phyloP scores from a whole-genome alignment of 2,888 invertebrate species.

The Cybosia mesomella region DNA sequence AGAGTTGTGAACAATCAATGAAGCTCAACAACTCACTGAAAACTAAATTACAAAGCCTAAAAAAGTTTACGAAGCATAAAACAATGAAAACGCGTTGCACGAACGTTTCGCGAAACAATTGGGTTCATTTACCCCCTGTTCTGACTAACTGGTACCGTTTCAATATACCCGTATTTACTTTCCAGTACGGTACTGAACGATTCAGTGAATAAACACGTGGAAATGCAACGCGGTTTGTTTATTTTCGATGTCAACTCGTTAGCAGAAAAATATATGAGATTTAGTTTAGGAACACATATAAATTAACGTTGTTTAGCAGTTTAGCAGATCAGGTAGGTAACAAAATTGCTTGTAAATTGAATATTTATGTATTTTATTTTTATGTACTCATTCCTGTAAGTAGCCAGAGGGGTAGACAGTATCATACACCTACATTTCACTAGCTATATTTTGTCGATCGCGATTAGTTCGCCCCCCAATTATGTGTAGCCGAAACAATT shows the following conservation, averaged over 20 bases:
- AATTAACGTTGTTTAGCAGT: neutral
- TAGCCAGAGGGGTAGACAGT: no score
- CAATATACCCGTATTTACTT: constrained; percentile 26
- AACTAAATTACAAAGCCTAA: neutral
- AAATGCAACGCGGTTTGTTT: neutral
- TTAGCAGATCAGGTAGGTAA: no score
- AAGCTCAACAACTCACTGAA: neutral
- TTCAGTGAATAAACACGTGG: neutral
- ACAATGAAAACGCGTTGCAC: constrained; percentile 36
- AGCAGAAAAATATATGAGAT: neutral
- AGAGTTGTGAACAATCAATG: neutral
- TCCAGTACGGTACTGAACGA: constrained; percentile 8
- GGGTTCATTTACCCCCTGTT: constrained; percentile 49
- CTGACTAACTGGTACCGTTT: constrained; percentile 46
- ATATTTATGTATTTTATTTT: no score
- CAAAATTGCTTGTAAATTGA: no score
- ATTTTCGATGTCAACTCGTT: neutral
- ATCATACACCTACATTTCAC: neutral
- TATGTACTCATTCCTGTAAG: no score
- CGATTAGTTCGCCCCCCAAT: no score
- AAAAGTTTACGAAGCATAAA: neutral
- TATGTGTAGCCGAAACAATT: no score
- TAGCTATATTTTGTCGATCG: neutral
- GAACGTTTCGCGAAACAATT: constrained; percentile 26
- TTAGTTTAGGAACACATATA: neutral